These are phyloP conservation scores for Ophion ventricosus DNA, from an alignment of 2,888 invertebrate species.

Conservation along the genomic window DNA sequence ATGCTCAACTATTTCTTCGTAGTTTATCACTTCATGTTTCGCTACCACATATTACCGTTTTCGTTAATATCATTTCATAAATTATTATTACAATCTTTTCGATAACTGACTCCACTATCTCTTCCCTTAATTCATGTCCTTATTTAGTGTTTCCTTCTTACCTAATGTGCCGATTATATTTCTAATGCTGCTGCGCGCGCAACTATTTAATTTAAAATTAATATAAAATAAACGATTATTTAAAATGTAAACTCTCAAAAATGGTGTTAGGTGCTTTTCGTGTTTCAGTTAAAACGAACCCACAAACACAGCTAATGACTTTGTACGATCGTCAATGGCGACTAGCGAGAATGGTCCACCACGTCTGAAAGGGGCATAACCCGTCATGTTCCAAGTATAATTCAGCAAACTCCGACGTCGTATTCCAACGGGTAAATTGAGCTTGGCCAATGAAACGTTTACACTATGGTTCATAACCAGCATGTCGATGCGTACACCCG, in stretches of 20 bases:
- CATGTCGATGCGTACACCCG: conserved; percentile 75
- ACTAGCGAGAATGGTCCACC: conserved; percentile 75
- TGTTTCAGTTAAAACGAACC: conserved; percentile 65
- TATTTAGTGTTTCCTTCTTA: too few relatives aligned
- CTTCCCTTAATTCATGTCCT: too few relatives aligned
- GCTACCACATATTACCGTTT: too few relatives aligned
- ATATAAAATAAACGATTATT: neutral
- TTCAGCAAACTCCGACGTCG: conserved; percentile 70
- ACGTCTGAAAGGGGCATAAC: conserved; percentile 72
- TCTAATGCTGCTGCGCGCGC: too few relatives aligned
- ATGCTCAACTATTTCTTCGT: too few relatives aligned
- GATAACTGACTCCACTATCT: too few relatives aligned
- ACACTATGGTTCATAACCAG: conserved; percentile 72
- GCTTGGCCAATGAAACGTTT: conserved; percentile 69
- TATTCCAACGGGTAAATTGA: conserved; percentile 60
- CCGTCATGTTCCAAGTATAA: conserved; percentile 74
- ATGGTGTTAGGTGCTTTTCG: neutral
- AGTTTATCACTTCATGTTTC: too few relatives aligned
- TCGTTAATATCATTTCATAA: too few relatives aligned
- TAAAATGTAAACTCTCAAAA: neutral
- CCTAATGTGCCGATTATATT: too few relatives aligned
- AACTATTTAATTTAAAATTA: too few relatives aligned
- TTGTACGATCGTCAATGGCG: conserved; percentile 72
- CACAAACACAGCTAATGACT: conserved; percentile 74
- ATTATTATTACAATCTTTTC: too few relatives aligned